A percentile compares a stretch with the other conserved stretches of the same genome.
These are phyloP conservation scores for Leptocoma aspasia DNA, from an alignment of 2,113 vertebrate genomes.

Conservation along the genomic window DNA sequence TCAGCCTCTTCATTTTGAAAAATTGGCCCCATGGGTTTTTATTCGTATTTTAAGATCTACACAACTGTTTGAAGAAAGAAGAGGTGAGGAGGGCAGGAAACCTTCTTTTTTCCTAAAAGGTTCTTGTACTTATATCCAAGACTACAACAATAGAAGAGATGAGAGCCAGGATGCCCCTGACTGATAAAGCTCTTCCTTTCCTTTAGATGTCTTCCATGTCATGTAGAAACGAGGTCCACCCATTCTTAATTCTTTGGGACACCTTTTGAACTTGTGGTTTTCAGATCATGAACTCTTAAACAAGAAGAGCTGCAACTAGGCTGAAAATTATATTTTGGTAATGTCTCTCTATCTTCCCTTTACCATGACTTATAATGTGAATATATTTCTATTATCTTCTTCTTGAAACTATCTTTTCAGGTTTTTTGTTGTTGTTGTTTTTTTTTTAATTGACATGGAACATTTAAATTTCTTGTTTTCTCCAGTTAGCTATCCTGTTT, in stretches of 20 bases:
- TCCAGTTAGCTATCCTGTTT: not conserved
- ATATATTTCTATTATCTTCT: not conserved
- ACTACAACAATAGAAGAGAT: slow-evolving; percentile 46
- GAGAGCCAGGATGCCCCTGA: slow-evolving; percentile 33
- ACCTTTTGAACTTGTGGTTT: not conserved
- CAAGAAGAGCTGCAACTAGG: not conserved
- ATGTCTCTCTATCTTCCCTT: not conserved
- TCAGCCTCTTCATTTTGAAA: slow-evolving; percentile 19
- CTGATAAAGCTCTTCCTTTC: slow-evolving; percentile 14
- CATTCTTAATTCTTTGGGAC: not conserved
- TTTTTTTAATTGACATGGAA: not conserved
- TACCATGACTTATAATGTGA: not conserved
- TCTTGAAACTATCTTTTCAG: not conserved
- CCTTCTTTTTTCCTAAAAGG: not conserved
- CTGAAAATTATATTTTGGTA: not conserved
- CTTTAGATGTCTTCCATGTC: not conserved
- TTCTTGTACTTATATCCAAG: slow-evolving; percentile 38
- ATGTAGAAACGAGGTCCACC: not conserved
- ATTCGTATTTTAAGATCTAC: slow-evolving; percentile 21
- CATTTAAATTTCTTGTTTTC: not conserved
- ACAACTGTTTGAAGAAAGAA: slow-evolving; percentile 26
- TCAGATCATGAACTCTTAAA: not conserved
- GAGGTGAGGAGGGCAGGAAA: slow-evolving; percentile 63
- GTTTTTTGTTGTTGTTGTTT: fast-evolving
- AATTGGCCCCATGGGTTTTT: slow-evolving; percentile 19